Evolutionary conservation across 2,888 invertebrate species (phyloP).

Genomic region (Leptinotarsa rubiginosa): DNA sequence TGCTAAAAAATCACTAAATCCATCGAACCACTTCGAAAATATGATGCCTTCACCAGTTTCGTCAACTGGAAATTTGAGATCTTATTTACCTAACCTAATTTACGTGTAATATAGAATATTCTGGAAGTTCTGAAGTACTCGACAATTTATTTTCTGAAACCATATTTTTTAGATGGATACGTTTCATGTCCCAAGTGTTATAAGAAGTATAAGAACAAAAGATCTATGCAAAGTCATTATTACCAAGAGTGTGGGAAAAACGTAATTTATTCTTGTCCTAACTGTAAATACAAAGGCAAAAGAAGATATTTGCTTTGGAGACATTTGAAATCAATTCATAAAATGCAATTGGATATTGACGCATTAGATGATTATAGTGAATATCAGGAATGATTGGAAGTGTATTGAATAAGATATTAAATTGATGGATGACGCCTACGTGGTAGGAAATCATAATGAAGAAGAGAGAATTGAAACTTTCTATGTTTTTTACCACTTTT

Average conservation of each 20-base stretch:
- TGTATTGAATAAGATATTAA: not conserved
- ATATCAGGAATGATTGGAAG: not conserved
- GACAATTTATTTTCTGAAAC: not conserved
- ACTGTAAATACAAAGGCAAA: not conserved
- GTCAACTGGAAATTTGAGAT: too few relatives aligned
- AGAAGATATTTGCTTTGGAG: not conserved
- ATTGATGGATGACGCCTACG: too few relatives aligned
- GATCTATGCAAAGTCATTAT: slow-evolving; percentile 1
- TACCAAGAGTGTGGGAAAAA: slow-evolving; percentile 5
- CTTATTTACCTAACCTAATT: too few relatives aligned
- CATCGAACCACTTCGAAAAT: too few relatives aligned
- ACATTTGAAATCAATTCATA: not conserved
- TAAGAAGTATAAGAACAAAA: slow-evolving; percentile 1
- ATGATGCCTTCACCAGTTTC: too few relatives aligned
- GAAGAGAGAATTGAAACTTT: too few relatives aligned
- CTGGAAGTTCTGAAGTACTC: too few relatives aligned
- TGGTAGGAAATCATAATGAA: too few relatives aligned
- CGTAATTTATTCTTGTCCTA: not conserved
- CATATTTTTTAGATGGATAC: not conserved
- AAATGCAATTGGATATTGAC: not conserved
- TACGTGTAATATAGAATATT: too few relatives aligned
- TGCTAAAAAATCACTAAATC: too few relatives aligned
- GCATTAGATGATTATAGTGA: not conserved
- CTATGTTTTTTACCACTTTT: too few relatives aligned
- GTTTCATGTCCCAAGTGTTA: not conserved